These are phyloP conservation scores for Micromys minutus DNA, from an alignment of 2,113 vertebrate species.

Conservation along the genomic window DNA sequence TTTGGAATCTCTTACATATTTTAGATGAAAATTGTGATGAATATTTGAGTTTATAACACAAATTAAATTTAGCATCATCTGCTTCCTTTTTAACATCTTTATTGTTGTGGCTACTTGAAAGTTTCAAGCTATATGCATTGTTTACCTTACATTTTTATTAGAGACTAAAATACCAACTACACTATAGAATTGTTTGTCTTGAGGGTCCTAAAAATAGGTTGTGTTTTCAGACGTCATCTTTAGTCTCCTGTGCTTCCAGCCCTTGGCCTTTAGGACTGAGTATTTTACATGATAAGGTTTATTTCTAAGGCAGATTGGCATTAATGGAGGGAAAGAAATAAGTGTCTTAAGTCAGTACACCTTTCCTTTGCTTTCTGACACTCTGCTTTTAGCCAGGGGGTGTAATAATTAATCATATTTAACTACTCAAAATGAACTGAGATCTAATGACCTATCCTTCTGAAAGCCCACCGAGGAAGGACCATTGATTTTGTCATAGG, in stretches of 20 bases:
- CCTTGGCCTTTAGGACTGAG: background rate
- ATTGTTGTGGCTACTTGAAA: background rate
- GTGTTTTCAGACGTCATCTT: background rate
- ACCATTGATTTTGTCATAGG: background rate
- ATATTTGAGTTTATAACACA: background rate
- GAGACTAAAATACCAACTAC: background rate
- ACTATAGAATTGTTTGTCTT: rapidly evolving
- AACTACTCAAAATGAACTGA: background rate
- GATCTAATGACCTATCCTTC: background rate
- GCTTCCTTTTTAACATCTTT: background rate
- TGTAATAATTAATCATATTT: background rate
- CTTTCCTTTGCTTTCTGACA: background rate
- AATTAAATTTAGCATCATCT: background rate
- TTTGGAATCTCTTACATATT: background rate
- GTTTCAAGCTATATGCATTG: background rate
- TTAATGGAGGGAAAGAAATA: background rate
- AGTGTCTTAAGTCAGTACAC: background rate
- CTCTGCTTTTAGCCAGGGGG: background rate
- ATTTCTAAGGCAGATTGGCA: background rate
- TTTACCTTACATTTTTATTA: background rate
- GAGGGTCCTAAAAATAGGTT: background rate
- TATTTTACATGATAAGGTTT: background rate
- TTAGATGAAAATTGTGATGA: background rate
- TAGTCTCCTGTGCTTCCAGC: background rate
- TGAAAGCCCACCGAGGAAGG: background rate